Evolutionary conservation across 2,113 vertebrate genomes (phyloP).

Genomic region (Phoxinus phoxinus): DNA sequence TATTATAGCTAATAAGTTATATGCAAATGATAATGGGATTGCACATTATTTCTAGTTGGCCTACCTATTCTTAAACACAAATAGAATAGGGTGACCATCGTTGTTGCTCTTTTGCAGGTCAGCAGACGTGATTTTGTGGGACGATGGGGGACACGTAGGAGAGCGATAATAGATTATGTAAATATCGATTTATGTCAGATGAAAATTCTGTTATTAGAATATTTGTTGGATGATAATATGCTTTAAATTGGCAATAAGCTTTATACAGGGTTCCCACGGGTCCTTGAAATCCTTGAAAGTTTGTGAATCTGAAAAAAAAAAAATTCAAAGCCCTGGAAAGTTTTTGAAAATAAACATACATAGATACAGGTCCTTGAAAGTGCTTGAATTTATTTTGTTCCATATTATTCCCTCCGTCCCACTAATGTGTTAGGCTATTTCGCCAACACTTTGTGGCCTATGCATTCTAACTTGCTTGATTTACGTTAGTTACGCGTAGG

Average conservation of each 20-base stretch:
- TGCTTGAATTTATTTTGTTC: no score
- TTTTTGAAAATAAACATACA: no score
- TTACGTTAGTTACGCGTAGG: no score
- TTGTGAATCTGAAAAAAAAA: no score
- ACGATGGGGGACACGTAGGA: background rate
- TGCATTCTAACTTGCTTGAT: no score
- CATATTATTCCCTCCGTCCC: no score
- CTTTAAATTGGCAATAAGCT: background rate
- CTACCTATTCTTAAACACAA: background rate
- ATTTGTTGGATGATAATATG: background rate
- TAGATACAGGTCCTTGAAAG: no score
- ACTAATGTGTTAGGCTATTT: no score
- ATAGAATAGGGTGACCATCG: background rate
- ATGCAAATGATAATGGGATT: background rate
- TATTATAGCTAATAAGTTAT: background rate
- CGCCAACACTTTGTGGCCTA: no score
- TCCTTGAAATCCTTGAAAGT: no score
- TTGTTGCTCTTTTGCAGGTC: background rate
- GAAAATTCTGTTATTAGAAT: background rate
- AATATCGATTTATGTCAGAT: background rate
- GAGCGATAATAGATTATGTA: background rate
- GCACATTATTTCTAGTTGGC: background rate
- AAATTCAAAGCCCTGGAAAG: no score
- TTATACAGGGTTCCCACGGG: no score
- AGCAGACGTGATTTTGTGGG: background rate